These are phyloP conservation scores for Scophthalmus maximus DNA, from an alignment of 2,113 vertebrate species.

Conservation along the genomic window DNA sequence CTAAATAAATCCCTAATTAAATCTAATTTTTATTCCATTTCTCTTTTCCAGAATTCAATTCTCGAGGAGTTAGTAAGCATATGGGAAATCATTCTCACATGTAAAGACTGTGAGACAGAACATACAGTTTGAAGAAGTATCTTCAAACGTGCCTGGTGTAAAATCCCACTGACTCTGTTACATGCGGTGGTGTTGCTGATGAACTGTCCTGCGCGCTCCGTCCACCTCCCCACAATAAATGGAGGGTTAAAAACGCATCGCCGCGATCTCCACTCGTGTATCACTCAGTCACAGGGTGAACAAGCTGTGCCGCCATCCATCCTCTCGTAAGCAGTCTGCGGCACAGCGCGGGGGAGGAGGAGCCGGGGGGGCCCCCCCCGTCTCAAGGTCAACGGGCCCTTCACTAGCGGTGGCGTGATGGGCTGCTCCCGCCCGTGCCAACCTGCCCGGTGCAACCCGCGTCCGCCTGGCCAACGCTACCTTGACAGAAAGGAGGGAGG, in stretches of 20 bases:
- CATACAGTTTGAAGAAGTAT: not conserved
- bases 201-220: not conserved
- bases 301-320: conserved; percentile 50
- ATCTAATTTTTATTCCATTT: too few relatives aligned
- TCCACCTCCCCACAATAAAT: conserved; percentile 1
- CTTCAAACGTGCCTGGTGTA: not conserved
- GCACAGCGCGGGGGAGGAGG: conserved; percentile 48
- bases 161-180: not conserved
- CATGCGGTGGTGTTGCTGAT: not conserved
- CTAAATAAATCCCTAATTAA: too few relatives aligned
- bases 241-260: conserved; percentile 12
- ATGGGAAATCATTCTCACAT: not conserved
- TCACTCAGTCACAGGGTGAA: conserved; percentile 10
- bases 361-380: conserved; percentile 23
- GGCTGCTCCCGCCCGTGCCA: conserved; percentile 52
- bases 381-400: conserved; percentile 80
- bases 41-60: too few relatives aligned
- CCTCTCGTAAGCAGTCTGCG: conserved; percentile 51
- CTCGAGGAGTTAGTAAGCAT: too few relatives aligned
- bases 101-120: not conserved
- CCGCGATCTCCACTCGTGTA: conserved; percentile 22
- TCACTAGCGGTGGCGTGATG: conserved; percentile 75
- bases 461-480: conserved; percentile 57
- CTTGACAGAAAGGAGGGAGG: conserved; percentile 70
- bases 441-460: conserved; percentile 46